Conservation (phyloP, 2,113 vertebrate genomes). For the Pelecanus crispus region DNA sequence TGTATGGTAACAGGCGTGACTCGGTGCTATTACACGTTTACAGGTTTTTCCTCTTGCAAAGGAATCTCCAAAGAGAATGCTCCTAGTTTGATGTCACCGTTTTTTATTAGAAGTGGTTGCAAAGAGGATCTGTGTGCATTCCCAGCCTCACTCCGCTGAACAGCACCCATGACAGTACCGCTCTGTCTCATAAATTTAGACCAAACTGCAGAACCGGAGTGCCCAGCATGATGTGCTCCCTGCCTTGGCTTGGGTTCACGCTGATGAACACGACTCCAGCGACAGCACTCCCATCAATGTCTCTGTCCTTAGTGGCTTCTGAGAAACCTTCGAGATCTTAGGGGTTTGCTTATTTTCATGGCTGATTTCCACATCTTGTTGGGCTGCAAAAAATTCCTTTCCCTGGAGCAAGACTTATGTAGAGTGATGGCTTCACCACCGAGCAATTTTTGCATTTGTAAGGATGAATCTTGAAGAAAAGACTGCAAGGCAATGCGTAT, state of each 20-base stretch:
- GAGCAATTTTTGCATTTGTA: background rate
- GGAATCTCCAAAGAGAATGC: background rate
- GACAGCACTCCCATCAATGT: rapidly evolving
- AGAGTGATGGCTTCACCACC: background rate
- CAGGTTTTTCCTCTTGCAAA: background rate
- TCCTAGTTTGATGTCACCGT: background rate
- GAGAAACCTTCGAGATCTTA: background rate
- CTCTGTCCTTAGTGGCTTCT: background rate
- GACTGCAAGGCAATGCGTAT: background rate
- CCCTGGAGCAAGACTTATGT: background rate
- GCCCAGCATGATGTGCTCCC: background rate
- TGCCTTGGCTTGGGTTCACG: background rate
- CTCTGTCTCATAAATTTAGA: background rate
- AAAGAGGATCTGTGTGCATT: background rate
- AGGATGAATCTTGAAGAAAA: background rate
- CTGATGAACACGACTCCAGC: background rate
- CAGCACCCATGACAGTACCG: rapidly evolving
- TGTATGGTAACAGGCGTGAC: background rate
- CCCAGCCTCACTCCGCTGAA: background rate
- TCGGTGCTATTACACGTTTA: background rate
- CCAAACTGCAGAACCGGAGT: background rate
- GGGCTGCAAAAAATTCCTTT: background rate
- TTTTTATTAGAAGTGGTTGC: background rate
- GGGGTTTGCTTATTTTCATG: background rate
- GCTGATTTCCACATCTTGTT: background rate